phyloP scores from a whole-genome alignment of 2,113 vertebrate species.

The Nycticorax nycticorax region DNA sequence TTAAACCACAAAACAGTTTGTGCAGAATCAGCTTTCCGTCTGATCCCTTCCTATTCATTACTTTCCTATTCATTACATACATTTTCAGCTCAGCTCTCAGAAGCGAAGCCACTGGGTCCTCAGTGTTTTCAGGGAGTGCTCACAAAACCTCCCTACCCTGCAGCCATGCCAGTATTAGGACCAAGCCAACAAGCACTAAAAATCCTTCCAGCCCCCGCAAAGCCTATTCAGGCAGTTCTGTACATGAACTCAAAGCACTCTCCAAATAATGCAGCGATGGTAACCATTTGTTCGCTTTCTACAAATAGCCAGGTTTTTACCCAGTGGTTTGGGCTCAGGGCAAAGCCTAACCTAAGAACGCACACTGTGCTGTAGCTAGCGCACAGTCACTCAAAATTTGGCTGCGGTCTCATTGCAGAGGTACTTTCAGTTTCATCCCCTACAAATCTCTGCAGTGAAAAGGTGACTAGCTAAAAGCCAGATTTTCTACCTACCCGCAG shows the following conservation, averaged over 20 bases:
- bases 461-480: background rate
- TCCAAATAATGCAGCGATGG: background rate
- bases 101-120: background rate
- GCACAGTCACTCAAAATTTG: background rate
- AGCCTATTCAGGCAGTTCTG: background rate
- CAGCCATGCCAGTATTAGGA: background rate
- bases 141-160: background rate
- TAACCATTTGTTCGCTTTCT: background rate
- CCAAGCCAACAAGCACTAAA: background rate
- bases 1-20: background rate
- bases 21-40: slow-evolving; percentile 28
- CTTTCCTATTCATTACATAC: background rate
- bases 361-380: background rate
- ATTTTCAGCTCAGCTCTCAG: background rate
- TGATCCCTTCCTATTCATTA: background rate
- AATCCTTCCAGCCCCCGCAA: background rate
- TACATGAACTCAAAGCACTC: background rate
- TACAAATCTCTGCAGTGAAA: background rate
- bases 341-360: background rate
- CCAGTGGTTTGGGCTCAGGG: background rate
- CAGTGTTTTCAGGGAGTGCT: background rate
- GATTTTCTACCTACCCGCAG: background rate
- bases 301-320: background rate
- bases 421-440: background rate
- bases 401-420: background rate